Percentiles rank a stretch among this genome's conserved stretches.
Evolutionary conservation across 1,140 invertebrate species (phyloP).

Genomic region (Stegodyphus mimosarum): DNA sequence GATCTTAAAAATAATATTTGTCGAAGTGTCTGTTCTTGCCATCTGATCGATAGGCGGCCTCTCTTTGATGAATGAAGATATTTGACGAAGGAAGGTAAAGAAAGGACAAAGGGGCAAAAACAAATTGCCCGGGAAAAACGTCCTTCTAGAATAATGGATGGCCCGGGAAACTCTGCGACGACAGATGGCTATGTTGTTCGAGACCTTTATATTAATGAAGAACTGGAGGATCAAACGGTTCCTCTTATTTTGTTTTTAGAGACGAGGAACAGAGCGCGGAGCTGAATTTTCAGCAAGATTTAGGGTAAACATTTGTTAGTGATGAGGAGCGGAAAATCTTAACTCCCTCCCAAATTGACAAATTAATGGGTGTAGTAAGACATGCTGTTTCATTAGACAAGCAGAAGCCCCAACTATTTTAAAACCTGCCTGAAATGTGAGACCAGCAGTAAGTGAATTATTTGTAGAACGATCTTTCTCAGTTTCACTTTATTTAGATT

Average conservation of each 20-base stretch:
- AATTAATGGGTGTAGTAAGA: too few relatives aligned
- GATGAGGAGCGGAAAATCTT: too few relatives aligned
- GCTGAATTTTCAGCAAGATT: too few relatives aligned
- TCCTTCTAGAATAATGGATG: constrained; percentile 44
- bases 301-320: too few relatives aligned
- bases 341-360: too few relatives aligned
- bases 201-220: constrained; percentile 60
- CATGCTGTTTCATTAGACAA: too few relatives aligned
- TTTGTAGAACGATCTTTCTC: too few relatives aligned
- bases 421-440: too few relatives aligned
- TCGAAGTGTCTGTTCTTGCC: constrained; percentile 35
- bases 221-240: constrained; percentile 34
- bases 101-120: constrained; percentile 60
- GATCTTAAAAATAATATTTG: constrained; percentile 47
- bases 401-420: too few relatives aligned
- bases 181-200: constrained; percentile 59
- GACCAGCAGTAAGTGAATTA: too few relatives aligned
- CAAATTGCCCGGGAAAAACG: constrained; percentile 53
- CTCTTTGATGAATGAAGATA: constrained; percentile 58
- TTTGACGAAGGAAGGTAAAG: constrained; percentile 55
- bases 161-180: constrained; percentile 47
- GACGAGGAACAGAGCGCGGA: neutral
- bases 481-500: too few relatives aligned
- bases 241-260: constrained; percentile 6
- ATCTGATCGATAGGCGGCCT: constrained; percentile 51